Conservation (phyloP, 2,888 invertebrate genomes). For the Dendrolimus pini region DNA sequence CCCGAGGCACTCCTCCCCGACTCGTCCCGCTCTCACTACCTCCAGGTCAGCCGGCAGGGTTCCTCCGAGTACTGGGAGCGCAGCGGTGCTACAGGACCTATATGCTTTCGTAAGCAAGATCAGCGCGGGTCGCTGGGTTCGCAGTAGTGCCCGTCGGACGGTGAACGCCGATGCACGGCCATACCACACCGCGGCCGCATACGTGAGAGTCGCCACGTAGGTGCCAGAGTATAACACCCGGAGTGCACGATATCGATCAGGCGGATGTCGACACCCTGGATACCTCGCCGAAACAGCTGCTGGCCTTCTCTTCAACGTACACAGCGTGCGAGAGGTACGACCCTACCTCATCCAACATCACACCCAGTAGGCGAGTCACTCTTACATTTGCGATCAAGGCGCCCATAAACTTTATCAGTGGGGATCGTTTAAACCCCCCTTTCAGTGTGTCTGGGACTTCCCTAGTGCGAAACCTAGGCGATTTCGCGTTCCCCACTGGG, state of each 20-base stretch:
- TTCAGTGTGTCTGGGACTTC: conserved; percentile 15
- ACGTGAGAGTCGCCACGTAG: conserved; percentile 2
- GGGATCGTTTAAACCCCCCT: conserved; percentile 5
- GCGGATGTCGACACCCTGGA: conserved; percentile 19
- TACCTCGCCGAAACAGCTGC: conserved; percentile 19
- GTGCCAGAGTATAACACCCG: no score
- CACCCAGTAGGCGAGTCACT: conserved; percentile 8
- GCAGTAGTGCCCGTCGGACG: conserved; percentile 12
- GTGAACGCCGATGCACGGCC: conserved; percentile 4
- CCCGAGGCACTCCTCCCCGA: not conserved
- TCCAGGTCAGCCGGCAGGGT: conserved; percentile 14
- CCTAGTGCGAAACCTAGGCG: conserved; percentile 14
- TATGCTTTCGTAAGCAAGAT: no score
- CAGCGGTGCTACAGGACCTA: no score
- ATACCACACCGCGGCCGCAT: conserved; percentile 15
- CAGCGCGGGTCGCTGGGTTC: no score
- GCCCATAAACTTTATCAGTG: conserved; percentile 1
- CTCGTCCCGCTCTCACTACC: conserved; percentile 9
- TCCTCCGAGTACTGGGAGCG: conserved; percentile 10
- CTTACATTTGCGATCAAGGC: conserved; percentile 4
- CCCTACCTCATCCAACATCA: conserved; percentile 12
- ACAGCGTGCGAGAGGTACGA: conserved; percentile 12
- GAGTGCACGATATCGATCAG: conserved; percentile 13
- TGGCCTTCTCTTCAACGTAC: conserved; percentile 13
- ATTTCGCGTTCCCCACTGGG: conserved; percentile 14